Base-by-base conservation (phyloP, 2,797 vertebrate species). In the Podarcis lilfordi region DNA sequence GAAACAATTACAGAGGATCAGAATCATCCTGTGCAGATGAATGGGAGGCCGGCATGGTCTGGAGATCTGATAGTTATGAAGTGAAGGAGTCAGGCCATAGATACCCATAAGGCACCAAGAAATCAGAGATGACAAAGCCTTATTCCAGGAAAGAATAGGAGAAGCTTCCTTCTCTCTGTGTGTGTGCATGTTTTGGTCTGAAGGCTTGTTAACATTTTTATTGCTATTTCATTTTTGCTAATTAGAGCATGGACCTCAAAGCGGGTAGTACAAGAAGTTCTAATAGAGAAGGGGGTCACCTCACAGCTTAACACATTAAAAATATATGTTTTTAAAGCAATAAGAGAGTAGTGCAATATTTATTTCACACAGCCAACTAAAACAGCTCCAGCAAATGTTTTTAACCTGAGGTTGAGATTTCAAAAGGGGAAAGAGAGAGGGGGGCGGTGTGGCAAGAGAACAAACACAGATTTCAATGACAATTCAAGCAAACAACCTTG, bases 401-500 rank as follows among this genome's bases (percentile, higher is more conserved):
- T n/a, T 61, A 76, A 66, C n/a, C 59, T 8, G 25, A 50, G 23
- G 21, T 45, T 79, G 27, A 72, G 21, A 79, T 84, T 79, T 88
- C 74, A 88, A 84, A 71, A 3, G 23, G 37, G 19, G 27, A 40
- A 23, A 59, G 4, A 40, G 43, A 66, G 19, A 25, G 29, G 78
- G 19, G 29, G 68, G 17, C 43, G 10, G 32, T 77, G 64, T 78
- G 59, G 71, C n/a, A 59, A 40, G 55, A 71, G 66, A 79, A 84
- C 32, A 84, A 43, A 79, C 29, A 37, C 59, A 35, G 66, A 79
- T 79, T 88, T 32, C 35, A 79, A 32, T 84, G 32, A 84, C 71
- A 79, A 84, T 79, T 80, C 64, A 79, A 59, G 75, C 75, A 88
- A 84, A 72, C 45, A 78, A 40, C 21, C 21, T 55, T 72, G 27